A percentile compares a stretch with the other conserved stretches of the same genome.
Evolutionary conservation across 2,113 vertebrate species (phyloP).

Genomic region (Micronisus gabar): DNA sequence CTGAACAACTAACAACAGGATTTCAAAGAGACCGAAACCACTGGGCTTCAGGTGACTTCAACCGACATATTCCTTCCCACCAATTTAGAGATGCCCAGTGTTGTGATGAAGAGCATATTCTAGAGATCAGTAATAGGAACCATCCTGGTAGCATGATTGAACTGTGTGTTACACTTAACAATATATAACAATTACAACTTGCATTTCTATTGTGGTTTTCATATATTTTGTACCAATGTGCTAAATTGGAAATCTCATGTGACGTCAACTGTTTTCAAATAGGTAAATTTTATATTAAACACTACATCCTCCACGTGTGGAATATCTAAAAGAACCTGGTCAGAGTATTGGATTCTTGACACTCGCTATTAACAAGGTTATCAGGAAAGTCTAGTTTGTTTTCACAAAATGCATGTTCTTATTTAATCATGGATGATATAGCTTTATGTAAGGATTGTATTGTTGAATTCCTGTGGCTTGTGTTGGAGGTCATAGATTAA

Average conservation of each 20-base stretch:
- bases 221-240: neutral
- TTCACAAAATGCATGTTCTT: neutral
- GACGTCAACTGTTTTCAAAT: neutral
- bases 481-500: neutral
- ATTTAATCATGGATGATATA: neutral
- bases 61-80: neutral
- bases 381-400: neutral
- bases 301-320: fast-evolving
- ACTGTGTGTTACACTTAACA: neutral
- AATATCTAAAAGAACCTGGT: neutral
- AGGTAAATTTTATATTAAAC: neutral
- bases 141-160: neutral
- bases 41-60: neutral
- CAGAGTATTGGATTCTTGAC: neutral
- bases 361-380: neutral
- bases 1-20: neutral
- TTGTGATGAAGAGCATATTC: neutral
- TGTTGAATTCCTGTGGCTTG: neutral
- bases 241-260: neutral
- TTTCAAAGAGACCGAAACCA: neutral
- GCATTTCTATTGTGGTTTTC: neutral
- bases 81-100: fast-evolving
- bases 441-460: neutral
- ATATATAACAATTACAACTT: neutral
- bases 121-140: neutral